A percentile compares a stretch with the other conserved stretches of the same genome.
These are phyloP conservation scores for Helicoverpa assulta DNA, from an alignment of 2,888 invertebrate species.

Conservation along the genomic window DNA sequence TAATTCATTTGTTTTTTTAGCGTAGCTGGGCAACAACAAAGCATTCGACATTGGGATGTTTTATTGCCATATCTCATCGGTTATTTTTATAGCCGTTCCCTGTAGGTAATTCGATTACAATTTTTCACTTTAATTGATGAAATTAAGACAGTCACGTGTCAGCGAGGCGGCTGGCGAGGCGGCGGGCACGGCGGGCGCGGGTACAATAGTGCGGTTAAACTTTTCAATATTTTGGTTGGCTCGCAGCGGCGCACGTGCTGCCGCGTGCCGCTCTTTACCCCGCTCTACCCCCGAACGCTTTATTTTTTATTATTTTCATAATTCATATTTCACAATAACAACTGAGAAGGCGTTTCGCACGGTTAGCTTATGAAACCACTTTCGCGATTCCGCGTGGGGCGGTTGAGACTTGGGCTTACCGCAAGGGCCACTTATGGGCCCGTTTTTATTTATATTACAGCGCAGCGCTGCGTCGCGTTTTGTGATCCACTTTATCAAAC, in stretches of 20 bases:
- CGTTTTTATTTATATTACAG: constrained; percentile 87
- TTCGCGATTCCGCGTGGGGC: constrained; percentile 71
- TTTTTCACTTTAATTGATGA: constrained; percentile 78
- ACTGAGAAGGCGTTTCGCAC: constrained; percentile 89
- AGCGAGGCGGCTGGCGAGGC: constrained; percentile 69
- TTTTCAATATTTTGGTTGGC: constrained; percentile 88
- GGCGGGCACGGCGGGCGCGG: constrained; percentile 56
- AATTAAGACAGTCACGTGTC: constrained; percentile 87
- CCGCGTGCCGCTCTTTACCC: constrained; percentile 86
- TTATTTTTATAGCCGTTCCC: constrained; percentile 28
- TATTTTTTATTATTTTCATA: constrained; percentile 90
- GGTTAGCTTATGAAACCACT: constrained; percentile 88
- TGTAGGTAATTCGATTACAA: constrained; percentile 76
- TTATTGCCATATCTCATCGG: constrained; percentile 27
- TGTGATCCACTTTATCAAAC: constrained; percentile 90
- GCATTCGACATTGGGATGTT: not conserved
- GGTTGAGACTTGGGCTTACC: constrained; percentile 79
- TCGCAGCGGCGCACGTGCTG: constrained; percentile 80
- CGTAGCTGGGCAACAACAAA: not conserved
- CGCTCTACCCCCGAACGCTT: constrained; percentile 79
- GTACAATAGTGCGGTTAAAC: constrained; percentile 82
- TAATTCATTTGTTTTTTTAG: not conserved
- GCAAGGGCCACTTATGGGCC: constrained; percentile 87
- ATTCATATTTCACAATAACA: constrained; percentile 90
- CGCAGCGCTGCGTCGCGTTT: constrained; percentile 83